Evolutionary conservation across 2,797 vertebrate genomes (phyloP), one percentile per base, ranked within the genome.

Genomic region (Xenopus petersii): DNA sequence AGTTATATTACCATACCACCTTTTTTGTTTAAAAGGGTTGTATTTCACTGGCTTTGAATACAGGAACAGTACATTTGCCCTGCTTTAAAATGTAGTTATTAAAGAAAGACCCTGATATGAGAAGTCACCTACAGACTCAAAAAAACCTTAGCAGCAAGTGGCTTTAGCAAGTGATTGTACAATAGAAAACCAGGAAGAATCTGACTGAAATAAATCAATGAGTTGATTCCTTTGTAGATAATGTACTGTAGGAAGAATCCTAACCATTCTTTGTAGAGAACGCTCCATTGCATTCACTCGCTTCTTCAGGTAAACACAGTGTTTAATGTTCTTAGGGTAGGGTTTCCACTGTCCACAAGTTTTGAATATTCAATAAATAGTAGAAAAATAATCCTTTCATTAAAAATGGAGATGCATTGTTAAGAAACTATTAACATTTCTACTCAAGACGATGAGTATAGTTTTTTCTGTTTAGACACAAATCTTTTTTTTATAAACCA

Each of bases 371-470:
- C 88, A 98, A 99, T 99, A 99, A 99, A 98, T 98, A 99, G 95
- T 98, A 99, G 93, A 98, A 99, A 98, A 98, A 98, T 96, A 98
- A 94, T 94, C 86, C 91, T 94, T 94, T 94, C 83, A 82, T 92
- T 91, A 89, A 91, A 88, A 93, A 93, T 88, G 78, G 82, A 93
- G 90, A 90, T 89, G 91, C 85, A 87, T 86, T 81, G 83, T 86
- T 83, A 86, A 75, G 81, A 79, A 79, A 79, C 71, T 79, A 79
- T 79, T 79, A 59, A 79, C 81, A 62, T 75, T 0, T 4, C 48
- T 71, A 15, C 76, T 73, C 76, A 12, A 16, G 15, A 42, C 36
- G 8, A 12, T 55, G 70, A 64, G 49, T 81, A 12, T 63, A 75
- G 80, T 80, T 63, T 16, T 70, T 59, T 80, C 80, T 49, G 33